Conservation (phyloP, 2,797 vertebrate species). For the Smutsia temminckii region DNA sequence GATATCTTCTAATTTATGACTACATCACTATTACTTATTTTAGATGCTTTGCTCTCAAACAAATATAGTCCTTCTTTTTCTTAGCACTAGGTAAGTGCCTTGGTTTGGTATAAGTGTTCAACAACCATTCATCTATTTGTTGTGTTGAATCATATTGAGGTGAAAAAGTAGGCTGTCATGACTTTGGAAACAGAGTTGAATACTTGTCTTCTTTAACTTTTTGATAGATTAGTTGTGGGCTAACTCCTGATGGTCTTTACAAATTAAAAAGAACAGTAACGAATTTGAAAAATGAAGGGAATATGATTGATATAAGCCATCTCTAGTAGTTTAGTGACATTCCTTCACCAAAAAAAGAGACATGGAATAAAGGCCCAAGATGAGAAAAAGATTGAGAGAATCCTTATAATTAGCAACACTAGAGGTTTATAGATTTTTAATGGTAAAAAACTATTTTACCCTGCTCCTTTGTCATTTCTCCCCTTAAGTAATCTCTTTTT, state of each 20-base stretch:
- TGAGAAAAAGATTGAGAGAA: background rate
- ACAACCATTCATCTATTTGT: background rate
- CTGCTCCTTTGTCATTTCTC: background rate
- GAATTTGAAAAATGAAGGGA: conserved; percentile 7
- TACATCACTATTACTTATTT: background rate
- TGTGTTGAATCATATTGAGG: background rate
- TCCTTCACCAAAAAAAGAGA: background rate
- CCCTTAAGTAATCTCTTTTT: background rate
- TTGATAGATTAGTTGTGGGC: background rate
- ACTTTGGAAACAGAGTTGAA: background rate
- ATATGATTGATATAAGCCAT: background rate
- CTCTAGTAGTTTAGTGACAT: background rate
- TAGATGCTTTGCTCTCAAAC: background rate
- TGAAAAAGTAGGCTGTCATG: background rate
- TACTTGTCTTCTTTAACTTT: background rate
- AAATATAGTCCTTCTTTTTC: background rate
- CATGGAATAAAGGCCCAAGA: background rate
- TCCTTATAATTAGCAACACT: background rate
- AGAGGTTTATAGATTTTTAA: background rate
- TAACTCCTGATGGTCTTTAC: background rate
- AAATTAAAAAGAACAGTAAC: background rate
- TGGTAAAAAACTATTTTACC: background rate
- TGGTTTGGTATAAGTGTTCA: background rate
- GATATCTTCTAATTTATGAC: background rate
- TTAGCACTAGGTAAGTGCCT: background rate